Conservation (phyloP, 1,140 invertebrate species). For the Ctenoplectra terminalis region DNA sequence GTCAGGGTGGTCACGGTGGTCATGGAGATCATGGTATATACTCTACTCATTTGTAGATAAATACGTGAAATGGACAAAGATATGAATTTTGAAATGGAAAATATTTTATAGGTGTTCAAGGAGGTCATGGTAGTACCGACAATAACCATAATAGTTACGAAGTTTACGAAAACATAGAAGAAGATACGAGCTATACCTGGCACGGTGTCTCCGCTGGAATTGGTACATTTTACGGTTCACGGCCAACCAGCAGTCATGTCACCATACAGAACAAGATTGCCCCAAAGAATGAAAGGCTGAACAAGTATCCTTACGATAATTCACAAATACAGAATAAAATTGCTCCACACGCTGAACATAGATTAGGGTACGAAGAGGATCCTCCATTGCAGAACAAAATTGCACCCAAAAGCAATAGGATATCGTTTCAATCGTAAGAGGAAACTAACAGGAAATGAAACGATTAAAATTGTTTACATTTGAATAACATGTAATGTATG, state of each 20-base stretch:
- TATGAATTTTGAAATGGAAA: neutral
- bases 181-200: constrained; percentile 58
- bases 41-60: neutral
- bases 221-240: constrained; percentile 26
- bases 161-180: constrained; percentile 70
- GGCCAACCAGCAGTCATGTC: constrained; percentile 1
- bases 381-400: constrained; percentile 64
- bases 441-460: too few relatives aligned
- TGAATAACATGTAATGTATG: too few relatives aligned
- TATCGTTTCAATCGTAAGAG: constrained; percentile 28
- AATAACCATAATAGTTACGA: constrained; percentile 63
- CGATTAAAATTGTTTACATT: neutral
- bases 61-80: neutral
- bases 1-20: constrained; percentile 36
- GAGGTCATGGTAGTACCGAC: constrained; percentile 4
- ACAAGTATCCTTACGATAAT: neutral
- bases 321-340: constrained; percentile 35
- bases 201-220: constrained; percentile 62
- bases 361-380: constrained; percentile 17
- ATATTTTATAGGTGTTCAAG: constrained; percentile 30
- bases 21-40: constrained; percentile 48
- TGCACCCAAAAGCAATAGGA: constrained; percentile 51
- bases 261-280: constrained; percentile 72
- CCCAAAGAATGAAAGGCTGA: too few relatives aligned
- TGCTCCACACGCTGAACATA: neutral